Base-by-base conservation (phyloP, 1,140 invertebrate genomes). In the Cyclina sinensis region DNA sequence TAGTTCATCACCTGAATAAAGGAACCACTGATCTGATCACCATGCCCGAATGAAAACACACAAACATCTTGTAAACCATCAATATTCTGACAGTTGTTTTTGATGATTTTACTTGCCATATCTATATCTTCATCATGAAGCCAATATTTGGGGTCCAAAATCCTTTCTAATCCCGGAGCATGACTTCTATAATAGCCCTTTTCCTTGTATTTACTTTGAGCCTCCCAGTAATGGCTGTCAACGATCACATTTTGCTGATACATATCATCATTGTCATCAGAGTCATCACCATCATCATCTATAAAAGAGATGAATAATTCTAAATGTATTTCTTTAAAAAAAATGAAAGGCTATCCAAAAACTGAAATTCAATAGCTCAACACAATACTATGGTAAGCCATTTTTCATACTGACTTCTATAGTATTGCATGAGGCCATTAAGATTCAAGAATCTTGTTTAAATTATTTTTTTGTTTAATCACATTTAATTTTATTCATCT, bases 1-100 rank as follows among this genome's bases (percentile, higher is more conserved):
- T 43, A 57, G 76, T 86, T 43, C 30, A 76, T 27, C 54, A 86
- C 59, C 70, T 86, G 83, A 18, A 86, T 54, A n/a, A 86, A 57
- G 24, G 37, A 14, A 9, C 37, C 27, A 7, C 32, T 57, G 35
- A 0, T 14, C 43, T 46, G 70, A 4, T 5, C 32, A 5, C 21
- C 62, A 59, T 27, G 43, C 9, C 83, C 83, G 12, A 37, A 16
- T 27, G 30, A 32, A 18, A 86, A 21, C 27, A 86, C 83, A 43
- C 68, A 86, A 3, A 76, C 83, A 51, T 86, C 48, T 57, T 86
- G 30, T 30, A 86, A 46, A 24, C 83, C 83, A 59, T 86, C 30
- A 32, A 86, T 54, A 30, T 70, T 35, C 48, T 9, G 18, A 11
- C 16, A 21, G 14, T 1, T 37, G 18, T 51, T 51, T 51, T 46